phyloP scores from a whole-genome alignment of 1,140 invertebrate genomes.

The Calliphora vicina region DNA sequence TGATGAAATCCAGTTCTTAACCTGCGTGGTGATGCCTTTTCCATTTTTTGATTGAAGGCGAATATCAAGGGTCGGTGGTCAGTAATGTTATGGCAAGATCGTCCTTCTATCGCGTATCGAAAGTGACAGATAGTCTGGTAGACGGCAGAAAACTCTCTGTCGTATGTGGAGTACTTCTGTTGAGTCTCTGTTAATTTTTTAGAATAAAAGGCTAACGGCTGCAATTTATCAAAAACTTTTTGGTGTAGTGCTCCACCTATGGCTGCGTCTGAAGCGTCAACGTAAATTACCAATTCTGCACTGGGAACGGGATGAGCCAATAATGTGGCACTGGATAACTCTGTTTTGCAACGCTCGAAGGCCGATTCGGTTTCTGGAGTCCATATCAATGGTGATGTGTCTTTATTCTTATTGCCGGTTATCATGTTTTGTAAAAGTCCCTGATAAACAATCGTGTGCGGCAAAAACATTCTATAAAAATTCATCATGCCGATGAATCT shows the following conservation, averaged over 20 bases:
- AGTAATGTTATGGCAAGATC: conserved; percentile 40
- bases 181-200: too few relatives aligned
- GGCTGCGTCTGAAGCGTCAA: conserved; percentile 49
- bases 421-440: background rate
- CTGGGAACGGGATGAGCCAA: conserved; percentile 44
- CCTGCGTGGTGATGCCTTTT: background rate
- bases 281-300: conserved; percentile 15
- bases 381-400: background rate
- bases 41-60: conserved; percentile 37
- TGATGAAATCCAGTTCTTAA: background rate
- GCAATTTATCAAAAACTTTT: conserved; percentile 46
- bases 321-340: conserved; percentile 7
- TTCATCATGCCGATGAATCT: too few relatives aligned
- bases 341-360: background rate
- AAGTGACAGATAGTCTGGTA: conserved; percentile 47
- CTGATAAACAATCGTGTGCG: background rate
- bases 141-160: conserved; percentile 57
- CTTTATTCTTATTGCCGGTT: background rate
- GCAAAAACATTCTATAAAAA: background rate
- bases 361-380: background rate
- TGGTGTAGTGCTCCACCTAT: conserved; percentile 57
- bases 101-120: conserved; percentile 43
- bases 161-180: too few relatives aligned
- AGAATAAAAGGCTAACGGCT: too few relatives aligned
- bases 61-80: conserved; percentile 45